Evolutionary conservation across 2,888 invertebrate species (phyloP).

Genomic region (Ormyrus labotus): DNA sequence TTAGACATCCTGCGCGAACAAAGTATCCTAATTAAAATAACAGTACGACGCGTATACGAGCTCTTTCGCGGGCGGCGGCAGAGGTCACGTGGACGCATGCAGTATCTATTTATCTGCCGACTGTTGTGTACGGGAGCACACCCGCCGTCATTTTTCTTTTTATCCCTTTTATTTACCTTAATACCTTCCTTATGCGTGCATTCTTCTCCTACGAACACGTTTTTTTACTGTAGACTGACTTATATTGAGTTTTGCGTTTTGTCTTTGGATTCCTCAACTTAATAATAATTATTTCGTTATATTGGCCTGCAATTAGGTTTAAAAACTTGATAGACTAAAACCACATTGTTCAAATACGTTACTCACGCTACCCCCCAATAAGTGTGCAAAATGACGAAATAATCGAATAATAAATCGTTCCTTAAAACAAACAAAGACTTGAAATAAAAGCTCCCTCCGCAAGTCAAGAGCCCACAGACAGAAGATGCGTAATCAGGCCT

Average conservation of each 20-base stretch:
- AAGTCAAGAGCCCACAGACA: not conserved
- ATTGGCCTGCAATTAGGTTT: too few relatives aligned
- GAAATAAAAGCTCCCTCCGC: too few relatives aligned
- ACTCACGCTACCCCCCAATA: too few relatives aligned
- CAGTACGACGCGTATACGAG: constrained; percentile 54
- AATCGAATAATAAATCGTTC: too few relatives aligned
- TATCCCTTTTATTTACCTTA: not conserved
- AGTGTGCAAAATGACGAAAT: too few relatives aligned
- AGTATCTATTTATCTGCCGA: constrained; percentile 63
- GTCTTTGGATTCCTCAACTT: not conserved
- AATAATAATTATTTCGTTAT: too few relatives aligned
- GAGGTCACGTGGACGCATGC: constrained; percentile 44
- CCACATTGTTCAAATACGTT: too few relatives aligned
- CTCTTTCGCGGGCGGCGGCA: constrained; percentile 12
- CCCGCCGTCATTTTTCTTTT: not conserved
- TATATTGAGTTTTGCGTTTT: constrained; percentile 1
- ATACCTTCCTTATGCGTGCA: not conserved
- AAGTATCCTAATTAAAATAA: constrained; percentile 67
- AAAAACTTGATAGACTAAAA: too few relatives aligned
- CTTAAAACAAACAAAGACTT: too few relatives aligned
- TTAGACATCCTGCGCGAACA: constrained; percentile 61
- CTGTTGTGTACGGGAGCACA: constrained; percentile 41
- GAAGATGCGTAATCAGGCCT: not conserved
- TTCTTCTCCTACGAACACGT: not conserved
- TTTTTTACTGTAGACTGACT: too few relatives aligned